Conservation (phyloP, 2,113 vertebrate genomes). For the Dasyornis broadbenti region DNA sequence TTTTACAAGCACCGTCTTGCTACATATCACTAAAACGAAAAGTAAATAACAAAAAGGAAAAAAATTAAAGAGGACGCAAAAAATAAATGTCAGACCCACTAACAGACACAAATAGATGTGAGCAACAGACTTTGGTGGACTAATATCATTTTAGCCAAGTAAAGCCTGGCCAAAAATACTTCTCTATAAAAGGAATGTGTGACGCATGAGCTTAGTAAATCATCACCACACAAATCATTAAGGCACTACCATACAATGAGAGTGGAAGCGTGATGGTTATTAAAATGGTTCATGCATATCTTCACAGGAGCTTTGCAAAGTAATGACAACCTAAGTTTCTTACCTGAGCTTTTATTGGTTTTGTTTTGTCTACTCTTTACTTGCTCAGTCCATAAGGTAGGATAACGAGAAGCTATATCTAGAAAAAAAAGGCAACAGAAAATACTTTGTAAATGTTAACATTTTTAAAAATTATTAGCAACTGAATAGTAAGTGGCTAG, state of each 20-base stretch:
- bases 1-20: not conserved
- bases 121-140: not conserved
- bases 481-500: not conserved
- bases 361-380: constrained; percentile 95
- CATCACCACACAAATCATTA: not conserved
- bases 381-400: constrained; percentile 93
- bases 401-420: constrained; percentile 92
- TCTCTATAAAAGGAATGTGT: accelerated
- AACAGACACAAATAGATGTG: not conserved
- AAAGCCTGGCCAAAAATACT: not conserved
- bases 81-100: not conserved
- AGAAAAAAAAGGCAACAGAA: not conserved
- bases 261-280: not conserved
- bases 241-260: not conserved
- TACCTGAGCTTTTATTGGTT: constrained; percentile 89
- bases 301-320: not conserved
- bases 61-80: not conserved
- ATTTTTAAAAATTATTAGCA: not conserved
- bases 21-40: not conserved
- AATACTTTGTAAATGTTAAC: not conserved
- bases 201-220: not conserved
- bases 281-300: not conserved
- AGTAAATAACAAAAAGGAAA: not conserved
- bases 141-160: not conserved
- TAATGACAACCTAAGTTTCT: not conserved